Evolutionary conservation across 2,797 vertebrate genomes (phyloP).

Genomic region (Arctocebus calabarensis): DNA sequence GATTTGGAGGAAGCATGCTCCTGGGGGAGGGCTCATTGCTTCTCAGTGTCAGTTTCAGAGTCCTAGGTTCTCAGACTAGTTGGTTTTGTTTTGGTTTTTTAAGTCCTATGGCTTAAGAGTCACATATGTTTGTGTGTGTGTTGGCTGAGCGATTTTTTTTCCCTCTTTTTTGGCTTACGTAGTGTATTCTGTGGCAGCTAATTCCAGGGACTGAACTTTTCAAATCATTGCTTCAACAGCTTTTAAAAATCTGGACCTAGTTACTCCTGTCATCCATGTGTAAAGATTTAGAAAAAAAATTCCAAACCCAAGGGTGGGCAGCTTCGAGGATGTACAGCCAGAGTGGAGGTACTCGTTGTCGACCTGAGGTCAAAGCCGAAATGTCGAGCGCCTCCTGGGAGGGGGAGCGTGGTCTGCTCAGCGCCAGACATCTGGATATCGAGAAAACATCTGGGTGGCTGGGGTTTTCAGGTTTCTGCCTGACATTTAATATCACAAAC

Average conservation of each 20-base stretch:
- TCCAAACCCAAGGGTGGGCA: slow-evolving; percentile 58
- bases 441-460: slow-evolving; percentile 81
- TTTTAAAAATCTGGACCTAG: slow-evolving; percentile 80
- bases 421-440: slow-evolving; percentile 80
- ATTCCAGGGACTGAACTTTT: slow-evolving; percentile 83
- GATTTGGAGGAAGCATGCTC: slow-evolving; percentile 36
- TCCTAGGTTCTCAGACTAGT: slow-evolving; percentile 48
- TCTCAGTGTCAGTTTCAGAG: neutral
- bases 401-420: neutral
- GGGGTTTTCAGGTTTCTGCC: slow-evolving; percentile 77
- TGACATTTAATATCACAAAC: slow-evolving; percentile 78
- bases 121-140: slow-evolving; percentile 73
- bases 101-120: slow-evolving; percentile 72
- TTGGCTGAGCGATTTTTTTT: slow-evolving; percentile 37
- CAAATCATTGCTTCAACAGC: slow-evolving; percentile 79
- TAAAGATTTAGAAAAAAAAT: slow-evolving; percentile 68
- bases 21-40: neutral
- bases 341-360: neutral
- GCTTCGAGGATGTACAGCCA: neutral
- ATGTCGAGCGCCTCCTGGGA: neutral
- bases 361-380: slow-evolving; percentile 64
- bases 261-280: slow-evolving; percentile 78
- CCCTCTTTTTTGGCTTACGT: slow-evolving; percentile 66
- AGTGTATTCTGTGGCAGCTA: slow-evolving; percentile 71
- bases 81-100: slow-evolving; percentile 75